phyloP scores from a whole-genome alignment of 1,140 invertebrate species.

The Drosophila albomicans region DNA sequence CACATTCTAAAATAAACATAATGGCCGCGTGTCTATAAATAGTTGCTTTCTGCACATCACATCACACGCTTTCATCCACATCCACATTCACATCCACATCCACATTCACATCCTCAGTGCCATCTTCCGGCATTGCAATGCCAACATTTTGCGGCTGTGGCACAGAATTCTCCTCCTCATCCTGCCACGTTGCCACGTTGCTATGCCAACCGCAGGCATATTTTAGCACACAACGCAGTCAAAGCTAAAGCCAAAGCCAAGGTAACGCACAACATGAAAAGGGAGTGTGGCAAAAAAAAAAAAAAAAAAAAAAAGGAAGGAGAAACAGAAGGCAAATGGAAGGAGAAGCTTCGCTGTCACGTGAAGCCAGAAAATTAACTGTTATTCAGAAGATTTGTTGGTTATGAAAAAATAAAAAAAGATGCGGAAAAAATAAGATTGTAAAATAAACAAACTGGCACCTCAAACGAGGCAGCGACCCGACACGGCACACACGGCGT shows the following conservation, averaged over 20 bases:
- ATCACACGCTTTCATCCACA: background rate
- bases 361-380: conserved; percentile 76
- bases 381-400: conserved; percentile 67
- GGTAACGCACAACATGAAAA: background rate
- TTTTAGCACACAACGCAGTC: conserved; percentile 22
- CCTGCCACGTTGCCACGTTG: background rate
- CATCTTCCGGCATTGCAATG: conserved; percentile 20
- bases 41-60: conserved; percentile 24
- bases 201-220: conserved; percentile 14
- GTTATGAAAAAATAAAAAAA: conserved; percentile 4
- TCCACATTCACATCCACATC: no score
- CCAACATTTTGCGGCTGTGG: conserved; percentile 33
- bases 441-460: conserved; percentile 25
- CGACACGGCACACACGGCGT: conserved; percentile 43
- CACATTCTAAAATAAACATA: conserved; percentile 17
- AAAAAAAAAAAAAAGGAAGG: no score
- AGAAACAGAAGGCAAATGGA: background rate
- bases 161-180: conserved; percentile 14
- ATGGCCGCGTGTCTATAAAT: conserved; percentile 41
- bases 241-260: conserved; percentile 14
- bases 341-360: conserved; percentile 34
- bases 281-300: background rate
- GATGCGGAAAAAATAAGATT: background rate
- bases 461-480: background rate
- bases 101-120: background rate